Base-by-base conservation (phyloP, 2,888 invertebrate genomes). In the Incurvaria masculella region DNA sequence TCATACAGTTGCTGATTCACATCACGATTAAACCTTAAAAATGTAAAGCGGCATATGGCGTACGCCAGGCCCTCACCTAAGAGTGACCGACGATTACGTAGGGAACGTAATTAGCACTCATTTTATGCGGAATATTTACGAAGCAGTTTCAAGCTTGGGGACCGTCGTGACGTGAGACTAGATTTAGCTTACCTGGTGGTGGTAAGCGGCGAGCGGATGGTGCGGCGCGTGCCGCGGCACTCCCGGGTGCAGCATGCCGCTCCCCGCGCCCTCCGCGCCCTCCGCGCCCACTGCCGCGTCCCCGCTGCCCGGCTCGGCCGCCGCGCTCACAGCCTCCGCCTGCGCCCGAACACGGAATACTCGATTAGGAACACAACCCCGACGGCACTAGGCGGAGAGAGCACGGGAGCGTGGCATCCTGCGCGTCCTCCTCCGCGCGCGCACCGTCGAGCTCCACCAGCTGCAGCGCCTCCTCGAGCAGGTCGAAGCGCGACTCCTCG, bases 391-490 rank as follows among this genome's bases (percentile, higher is more conserved):
- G n/a, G n/a, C 65, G 68, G 48, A 66, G 58, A 11, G 26, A 27
- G n/a, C 10, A 21, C 6, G 14, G 3, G 5, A n/a, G 6, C 14
- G 14, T 2, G 17, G 23, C 17, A 2, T 72, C 74, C 69, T 69
- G 69, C 45, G 62, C 59, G 51, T 73, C 76, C 74, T 76, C 65
- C 62, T 75, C 74, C 4, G 65, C 76, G 62, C 86, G 86, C 0
- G 66, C 66, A 51, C 71, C 71, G 69, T 78, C 78, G 58, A 88
- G 81, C 56, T 85, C 88, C n/a, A 87, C 87, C 42, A 88, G 79
- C 62, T 86, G 85, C 5, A 89, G 79, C 38, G 88, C 87, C 65
- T 88, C 88, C 64, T 88, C 88, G 44, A 89, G 81, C 44, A 87
- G 82, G 57, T 85, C 84, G 61, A 86, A 85, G 61, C 85, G 68